Evolutionary conservation across 2,113 vertebrate genomes (phyloP), one percentile per base, ranked within the genome.

Genomic region (Gorilla gorilla): DNA sequence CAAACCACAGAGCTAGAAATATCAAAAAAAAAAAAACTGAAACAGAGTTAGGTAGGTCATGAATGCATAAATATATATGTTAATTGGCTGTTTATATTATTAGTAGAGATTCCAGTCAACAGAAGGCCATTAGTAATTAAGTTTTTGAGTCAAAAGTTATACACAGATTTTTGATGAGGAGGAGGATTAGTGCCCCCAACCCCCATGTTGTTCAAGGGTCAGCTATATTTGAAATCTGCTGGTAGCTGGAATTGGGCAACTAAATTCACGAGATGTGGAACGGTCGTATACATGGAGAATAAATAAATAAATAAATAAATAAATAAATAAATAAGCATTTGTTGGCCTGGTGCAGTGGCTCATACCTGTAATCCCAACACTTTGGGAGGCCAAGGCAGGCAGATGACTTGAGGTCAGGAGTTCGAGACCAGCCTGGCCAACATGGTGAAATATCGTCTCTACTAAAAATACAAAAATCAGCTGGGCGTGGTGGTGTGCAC

Each of bases 241-340:
- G 59, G 2, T 72, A 43, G 64, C 79, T 92, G 55, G 75, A 94
- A 89, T 66, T 27, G 27, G 48, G 8, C n/a, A 97, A 72, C 76
- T 86, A 89, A 78, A 96, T 78, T 86, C 43, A 92, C n/a, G 84
- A 92, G 79, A 76, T 94, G 66, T 90, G 80, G 66, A 64, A 57
- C 66, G 57, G n/a, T 40, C 18, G 4, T 45, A 68, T 61, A 43
- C 35, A 64, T 27, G 25, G 43, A 90, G 80, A 79, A 93, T 27
- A 76, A 79, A 59, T 48, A 89, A 72, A 79, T 50, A 86, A 79
- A 93, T 27, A 76, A 79, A 57, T 45, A 89, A 72, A 79, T 48
- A 86, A 96, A 92, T 72, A 40, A 73, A 35, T 17, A 68, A 64
- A 12, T 12, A 30, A 30, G 27, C 4, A 64, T 27, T 30, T 30